These are phyloP conservation scores for Idaea biselata DNA, from an alignment of 2,888 invertebrate genomes.

Conservation along the genomic window DNA sequence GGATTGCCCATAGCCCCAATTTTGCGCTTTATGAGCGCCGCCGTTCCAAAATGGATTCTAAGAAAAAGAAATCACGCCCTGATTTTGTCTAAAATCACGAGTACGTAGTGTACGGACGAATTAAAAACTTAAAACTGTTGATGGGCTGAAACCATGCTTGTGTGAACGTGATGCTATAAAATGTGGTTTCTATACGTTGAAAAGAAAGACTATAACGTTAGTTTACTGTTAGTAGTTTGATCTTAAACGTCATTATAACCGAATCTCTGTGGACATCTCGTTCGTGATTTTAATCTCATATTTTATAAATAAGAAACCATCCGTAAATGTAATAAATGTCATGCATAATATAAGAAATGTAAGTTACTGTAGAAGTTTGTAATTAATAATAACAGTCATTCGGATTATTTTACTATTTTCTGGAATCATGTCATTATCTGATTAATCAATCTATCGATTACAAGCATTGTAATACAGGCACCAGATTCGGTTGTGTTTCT, in stretches of 20 bases:
- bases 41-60: constrained; percentile 15
- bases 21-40: constrained; percentile 68
- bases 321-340: neutral
- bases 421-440: neutral
- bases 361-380: neutral
- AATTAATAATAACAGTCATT: neutral
- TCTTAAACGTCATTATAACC: neutral
- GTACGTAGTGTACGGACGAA: neutral
- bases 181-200: constrained; percentile 11
- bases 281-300: neutral
- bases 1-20: constrained; percentile 85
- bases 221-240: neutral
- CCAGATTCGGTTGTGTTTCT: too few species aligned
- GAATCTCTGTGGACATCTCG: neutral
- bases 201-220: constrained; percentile 4
- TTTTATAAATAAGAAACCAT: neutral
- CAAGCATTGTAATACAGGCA: neutral
- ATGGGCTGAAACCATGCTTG: constrained; percentile 11
- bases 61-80: neutral
- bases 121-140: neutral
- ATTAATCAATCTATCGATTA: neutral
- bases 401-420: neutral
- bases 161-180: constrained; percentile 21
- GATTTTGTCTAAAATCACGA: neutral
- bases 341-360: neutral